A percentile compares a stretch with the other conserved stretches of the same genome.
Evolutionary conservation across 2,888 invertebrate genomes (phyloP).

Genomic region (Eilema caniola): DNA sequence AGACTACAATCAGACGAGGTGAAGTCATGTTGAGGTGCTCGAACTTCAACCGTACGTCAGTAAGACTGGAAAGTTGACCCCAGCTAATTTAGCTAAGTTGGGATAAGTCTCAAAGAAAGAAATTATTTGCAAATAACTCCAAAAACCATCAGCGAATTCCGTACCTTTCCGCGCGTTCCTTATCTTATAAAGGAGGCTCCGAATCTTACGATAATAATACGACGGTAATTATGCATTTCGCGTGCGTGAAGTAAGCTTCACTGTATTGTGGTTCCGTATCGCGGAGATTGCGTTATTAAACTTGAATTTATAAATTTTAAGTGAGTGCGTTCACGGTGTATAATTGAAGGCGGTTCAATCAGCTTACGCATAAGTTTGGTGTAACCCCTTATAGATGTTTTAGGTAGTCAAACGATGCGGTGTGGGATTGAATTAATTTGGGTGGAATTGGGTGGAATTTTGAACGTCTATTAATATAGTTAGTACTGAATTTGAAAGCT

Average conservation of each 20-base stretch:
- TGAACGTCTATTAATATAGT: not conserved
- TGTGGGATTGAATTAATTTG: not conserved
- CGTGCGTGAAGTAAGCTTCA: slow-evolving; percentile 74
- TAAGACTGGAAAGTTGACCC: too few species aligned
- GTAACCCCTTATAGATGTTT: slow-evolving; percentile 13
- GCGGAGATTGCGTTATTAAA: slow-evolving; percentile 64
- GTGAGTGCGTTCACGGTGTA: slow-evolving; percentile 3
- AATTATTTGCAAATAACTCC: slow-evolving; percentile 34
- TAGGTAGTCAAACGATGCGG: slow-evolving; percentile 5
- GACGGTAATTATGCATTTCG: slow-evolving; percentile 82
- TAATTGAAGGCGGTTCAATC: slow-evolving; percentile 21
- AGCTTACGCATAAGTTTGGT: slow-evolving; percentile 33
- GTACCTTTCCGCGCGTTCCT: too few species aligned
- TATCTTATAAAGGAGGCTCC: slow-evolving; percentile 59
- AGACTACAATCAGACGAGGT: too few species aligned
- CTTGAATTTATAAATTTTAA: slow-evolving; percentile 23
- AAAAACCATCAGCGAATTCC: slow-evolving; percentile 59
- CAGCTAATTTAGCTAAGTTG: too few species aligned
- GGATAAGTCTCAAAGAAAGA: too few species aligned
- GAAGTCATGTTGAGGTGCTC: too few species aligned
- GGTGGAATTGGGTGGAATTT: not conserved
- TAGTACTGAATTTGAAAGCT: not conserved
- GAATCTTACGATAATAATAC: slow-evolving; percentile 66
- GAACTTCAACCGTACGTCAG: too few species aligned
- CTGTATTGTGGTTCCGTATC: slow-evolving; percentile 37